Base-by-base conservation (phyloP, 2,888 invertebrate genomes). In the Norana najaformis region DNA sequence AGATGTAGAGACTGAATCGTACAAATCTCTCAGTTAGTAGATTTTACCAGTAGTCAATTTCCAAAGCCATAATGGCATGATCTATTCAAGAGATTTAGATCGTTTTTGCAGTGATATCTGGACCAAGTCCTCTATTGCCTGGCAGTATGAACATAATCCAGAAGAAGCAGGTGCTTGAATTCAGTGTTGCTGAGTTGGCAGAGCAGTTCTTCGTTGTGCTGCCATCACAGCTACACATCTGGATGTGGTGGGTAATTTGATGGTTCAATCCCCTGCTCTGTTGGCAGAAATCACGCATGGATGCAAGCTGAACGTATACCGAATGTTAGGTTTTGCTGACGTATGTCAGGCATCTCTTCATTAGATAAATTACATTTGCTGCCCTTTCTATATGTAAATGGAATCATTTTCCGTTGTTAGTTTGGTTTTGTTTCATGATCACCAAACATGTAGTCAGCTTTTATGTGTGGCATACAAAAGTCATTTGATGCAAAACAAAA, bases 381-480 rank as follows among this genome's bases (percentile, higher is more conserved):
- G n/a, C n/a, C 69, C 69, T n/a, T 69, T 69, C 69, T 69, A 69
- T 69, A 69, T 69, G 69, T 69, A 69, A 69, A 69, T 69, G 69
- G 69, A 69, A 16, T 69, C 69, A 69, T 69, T n/a, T 69, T 69
- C 69, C 69, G 69, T 69, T 69, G 69, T 69, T 69, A 1, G 69
- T n/a, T 69, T 13, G 69, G 69, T 69, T 69, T 69, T 69, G 69
- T 69, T n/a, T 69, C 69, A 69, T 69, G 69, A 69, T 69, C 69
- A 13, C n/a, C n/a, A 69, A 69, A 69, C 69, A n/a, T 69, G 13
- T 69, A 30, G n/a, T 69, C 69, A 69, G n/a, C 69, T 69, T 69
- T 69, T 69, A 69, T 69, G 69, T 0, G 69, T n/a, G 30, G 69
- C n/a, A 30, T 69, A 11, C 69, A 5, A 30, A 69, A n/a, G 69